These are phyloP conservation scores for Elgaria multicarinata DNA, from an alignment of 2,113 vertebrate genomes.

Conservation along the genomic window DNA sequence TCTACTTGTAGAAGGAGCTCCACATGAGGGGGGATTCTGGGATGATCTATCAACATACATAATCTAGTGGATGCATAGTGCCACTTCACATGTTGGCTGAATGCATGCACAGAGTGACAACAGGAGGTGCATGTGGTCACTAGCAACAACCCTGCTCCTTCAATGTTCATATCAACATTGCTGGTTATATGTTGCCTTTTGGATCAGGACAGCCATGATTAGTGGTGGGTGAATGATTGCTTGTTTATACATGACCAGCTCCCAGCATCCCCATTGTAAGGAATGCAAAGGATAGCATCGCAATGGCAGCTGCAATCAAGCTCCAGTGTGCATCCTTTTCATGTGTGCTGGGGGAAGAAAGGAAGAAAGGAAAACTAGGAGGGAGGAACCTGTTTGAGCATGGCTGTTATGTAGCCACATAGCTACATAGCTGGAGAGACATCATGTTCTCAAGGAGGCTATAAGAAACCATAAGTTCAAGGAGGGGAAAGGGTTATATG, in stretches of 20 bases:
- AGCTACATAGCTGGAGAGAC: background rate
- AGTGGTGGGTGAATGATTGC: background rate
- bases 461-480: background rate
- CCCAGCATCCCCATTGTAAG: too few species aligned
- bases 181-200: background rate
- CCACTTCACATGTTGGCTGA: background rate
- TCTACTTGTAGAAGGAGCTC: too few species aligned
- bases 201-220: background rate
- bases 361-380: background rate
- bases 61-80: background rate
- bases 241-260: background rate
- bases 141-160: background rate
- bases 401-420: background rate
- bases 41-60: too few species aligned
- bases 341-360: background rate
- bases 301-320: background rate
- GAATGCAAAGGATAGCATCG: background rate
- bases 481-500: background rate
- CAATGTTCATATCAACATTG: background rate
- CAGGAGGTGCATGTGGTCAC: background rate
- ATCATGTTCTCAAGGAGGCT: background rate
- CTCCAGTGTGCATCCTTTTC: background rate
- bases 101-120: background rate
- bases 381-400: background rate
- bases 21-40: too few species aligned